phyloP scores from a whole-genome alignment of 2,888 invertebrate genomes.

The Nasonovia ribisnigri region DNA sequence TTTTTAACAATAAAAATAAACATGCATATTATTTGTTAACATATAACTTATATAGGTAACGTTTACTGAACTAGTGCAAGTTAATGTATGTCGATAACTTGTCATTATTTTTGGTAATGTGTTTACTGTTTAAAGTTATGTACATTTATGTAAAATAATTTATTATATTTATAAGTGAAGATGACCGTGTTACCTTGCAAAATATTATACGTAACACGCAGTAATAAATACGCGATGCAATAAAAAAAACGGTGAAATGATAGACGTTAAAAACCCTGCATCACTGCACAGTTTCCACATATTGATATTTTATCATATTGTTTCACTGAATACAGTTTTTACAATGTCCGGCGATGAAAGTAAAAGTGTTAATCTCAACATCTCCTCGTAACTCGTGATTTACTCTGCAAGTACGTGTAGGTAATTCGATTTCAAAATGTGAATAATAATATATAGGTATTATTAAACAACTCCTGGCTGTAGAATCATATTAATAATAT shows the following conservation, averaged over 20 bases:
- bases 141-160: not conserved
- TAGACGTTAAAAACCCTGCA: not conserved
- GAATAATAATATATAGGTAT: constrained; percentile 12
- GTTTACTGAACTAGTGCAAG: not conserved
- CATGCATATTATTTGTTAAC: not conserved
- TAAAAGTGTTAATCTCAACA: constrained; percentile 22
- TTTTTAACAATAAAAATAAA: not conserved
- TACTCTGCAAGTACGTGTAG: not conserved
- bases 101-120: not conserved
- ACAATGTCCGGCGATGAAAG: not conserved
- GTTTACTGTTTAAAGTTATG: not conserved
- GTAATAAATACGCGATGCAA: not conserved
- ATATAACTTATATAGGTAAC: not conserved
- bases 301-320: not conserved
- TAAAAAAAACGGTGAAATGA: not conserved
- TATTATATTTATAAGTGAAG: not conserved
- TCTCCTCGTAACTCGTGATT: constrained; percentile 13
- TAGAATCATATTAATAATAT: not conserved
- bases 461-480: not conserved
- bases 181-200: not conserved
- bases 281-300: not conserved
- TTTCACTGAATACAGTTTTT: not conserved
- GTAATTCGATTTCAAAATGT: constrained; percentile 21
- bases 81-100: not conserved
- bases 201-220: not conserved